Evolutionary conservation across 1,140 invertebrate species (phyloP).

Genomic region (Eriosoma lanigerum): DNA sequence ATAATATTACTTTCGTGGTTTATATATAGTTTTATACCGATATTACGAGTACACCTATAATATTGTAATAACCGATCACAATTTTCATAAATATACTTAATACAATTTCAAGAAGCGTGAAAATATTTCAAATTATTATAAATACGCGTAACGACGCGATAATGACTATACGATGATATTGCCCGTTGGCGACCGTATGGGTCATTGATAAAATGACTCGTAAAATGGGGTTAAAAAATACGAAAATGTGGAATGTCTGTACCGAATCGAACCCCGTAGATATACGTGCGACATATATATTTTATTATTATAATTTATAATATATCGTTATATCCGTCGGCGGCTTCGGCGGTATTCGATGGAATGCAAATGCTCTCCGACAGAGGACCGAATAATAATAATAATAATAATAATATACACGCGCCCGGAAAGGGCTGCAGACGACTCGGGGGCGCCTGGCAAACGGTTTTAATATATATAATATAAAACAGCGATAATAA

Average conservation of each 20-base stretch:
- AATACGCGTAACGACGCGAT: no score
- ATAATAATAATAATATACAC: not conserved
- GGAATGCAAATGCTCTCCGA: slow-evolving; percentile 5
- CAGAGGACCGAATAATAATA: not conserved
- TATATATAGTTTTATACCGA: no score
- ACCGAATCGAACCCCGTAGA: not conserved
- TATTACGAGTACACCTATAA: no score
- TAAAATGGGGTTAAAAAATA: no score
- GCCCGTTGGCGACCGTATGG: no score
- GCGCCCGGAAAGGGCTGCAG: not conserved
- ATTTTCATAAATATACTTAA: no score
- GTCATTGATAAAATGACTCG: no score
- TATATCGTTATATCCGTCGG: slow-evolving; percentile 2
- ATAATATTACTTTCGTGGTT: no score
- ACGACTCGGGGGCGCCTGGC: slow-evolving; percentile 28
- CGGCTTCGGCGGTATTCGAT: not conserved
- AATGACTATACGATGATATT: no score
- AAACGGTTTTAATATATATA: slow-evolving; percentile 40
- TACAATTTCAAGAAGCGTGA: no score
- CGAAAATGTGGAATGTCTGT: not conserved
- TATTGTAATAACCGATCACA: no score
- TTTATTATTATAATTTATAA: not conserved
- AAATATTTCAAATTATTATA: no score
- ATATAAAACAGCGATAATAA: slow-evolving; percentile 43
- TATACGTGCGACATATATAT: not conserved